Evolutionary conservation across 2,888 invertebrate genomes (phyloP).

Genomic region (Diabrotica balteata): DNA sequence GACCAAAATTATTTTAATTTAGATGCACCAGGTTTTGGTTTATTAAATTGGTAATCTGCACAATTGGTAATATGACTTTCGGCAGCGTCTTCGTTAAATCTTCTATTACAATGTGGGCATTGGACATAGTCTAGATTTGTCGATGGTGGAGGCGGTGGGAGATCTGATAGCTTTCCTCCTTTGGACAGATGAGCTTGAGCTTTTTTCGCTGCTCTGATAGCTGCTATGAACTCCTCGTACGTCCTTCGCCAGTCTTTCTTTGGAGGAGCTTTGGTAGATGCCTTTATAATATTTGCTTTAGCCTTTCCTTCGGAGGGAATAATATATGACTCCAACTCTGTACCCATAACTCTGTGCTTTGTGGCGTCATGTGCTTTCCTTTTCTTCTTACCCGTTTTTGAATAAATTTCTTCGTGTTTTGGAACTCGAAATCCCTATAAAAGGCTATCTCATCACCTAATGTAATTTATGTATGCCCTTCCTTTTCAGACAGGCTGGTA

Average conservation of each 20-base stretch:
- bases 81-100: conserved; percentile 83
- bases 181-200: conserved; percentile 80
- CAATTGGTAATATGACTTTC: conserved; percentile 94
- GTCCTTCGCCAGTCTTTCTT: conserved; percentile 88
- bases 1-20: conserved; percentile 1
- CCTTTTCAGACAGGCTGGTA: too few species aligned
- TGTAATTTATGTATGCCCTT: too few species aligned
- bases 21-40: conserved; percentile 18
- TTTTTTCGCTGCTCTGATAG: conserved; percentile 89
- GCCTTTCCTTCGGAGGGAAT: conserved; percentile 40
- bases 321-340: conserved; percentile 83
- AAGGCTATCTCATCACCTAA: too few species aligned
- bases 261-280: conserved; percentile 31
- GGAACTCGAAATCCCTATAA: too few species aligned
- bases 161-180: conserved; percentile 85
- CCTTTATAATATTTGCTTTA: conserved; percentile 26
- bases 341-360: conserved; percentile 88
- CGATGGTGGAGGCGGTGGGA: conserved; percentile 89
- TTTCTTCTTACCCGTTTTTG: conserved; percentile 78
- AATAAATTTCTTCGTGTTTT: conserved; percentile 87
- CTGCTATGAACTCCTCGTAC: conserved; percentile 91
- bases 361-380: conserved; percentile 91
- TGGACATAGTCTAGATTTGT: conserved; percentile 89
- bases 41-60: conserved; percentile 76
- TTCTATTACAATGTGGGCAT: conserved; percentile 82